These are phyloP conservation scores for Ellobius talpinus DNA, from an alignment of 2,113 vertebrate genomes.

Conservation along the genomic window DNA sequence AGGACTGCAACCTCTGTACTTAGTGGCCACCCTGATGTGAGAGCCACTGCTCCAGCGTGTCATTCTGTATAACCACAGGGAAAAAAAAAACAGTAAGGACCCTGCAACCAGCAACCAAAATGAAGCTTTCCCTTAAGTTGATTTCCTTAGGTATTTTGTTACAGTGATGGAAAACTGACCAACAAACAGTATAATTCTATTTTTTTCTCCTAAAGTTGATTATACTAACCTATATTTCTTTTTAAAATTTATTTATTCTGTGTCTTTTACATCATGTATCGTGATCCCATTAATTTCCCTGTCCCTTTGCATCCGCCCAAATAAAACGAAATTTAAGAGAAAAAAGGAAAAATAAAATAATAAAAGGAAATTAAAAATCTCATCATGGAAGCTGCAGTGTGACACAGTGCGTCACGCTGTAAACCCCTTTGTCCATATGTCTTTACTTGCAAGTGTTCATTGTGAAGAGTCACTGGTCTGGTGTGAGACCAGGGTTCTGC, in stretches of 20 bases:
- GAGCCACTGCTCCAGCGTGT: background rate
- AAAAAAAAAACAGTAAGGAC: no score
- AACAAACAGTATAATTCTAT: background rate
- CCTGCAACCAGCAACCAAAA: background rate
- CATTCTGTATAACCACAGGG: background rate
- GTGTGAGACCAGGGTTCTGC: background rate
- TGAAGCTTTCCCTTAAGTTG: background rate
- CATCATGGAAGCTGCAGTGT: background rate
- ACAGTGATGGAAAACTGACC: background rate
- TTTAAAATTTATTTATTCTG: background rate
- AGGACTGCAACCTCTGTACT: background rate
- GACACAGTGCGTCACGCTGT: background rate
- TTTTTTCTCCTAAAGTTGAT: constrained; percentile 2
- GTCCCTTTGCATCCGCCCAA: background rate
- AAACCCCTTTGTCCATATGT: background rate
- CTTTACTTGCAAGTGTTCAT: background rate
- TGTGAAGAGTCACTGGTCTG: background rate
- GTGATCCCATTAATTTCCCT: background rate
- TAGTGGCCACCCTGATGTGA: background rate
- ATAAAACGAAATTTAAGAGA: background rate
- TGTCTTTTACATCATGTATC: background rate
- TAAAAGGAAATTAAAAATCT: background rate
- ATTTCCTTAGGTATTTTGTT: background rate
- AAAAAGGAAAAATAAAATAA: background rate
- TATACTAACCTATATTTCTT: background rate